These are phyloP conservation scores for Eutolmus rufibarbis DNA, from an alignment of 2,888 invertebrate species.

Conservation along the genomic window DNA sequence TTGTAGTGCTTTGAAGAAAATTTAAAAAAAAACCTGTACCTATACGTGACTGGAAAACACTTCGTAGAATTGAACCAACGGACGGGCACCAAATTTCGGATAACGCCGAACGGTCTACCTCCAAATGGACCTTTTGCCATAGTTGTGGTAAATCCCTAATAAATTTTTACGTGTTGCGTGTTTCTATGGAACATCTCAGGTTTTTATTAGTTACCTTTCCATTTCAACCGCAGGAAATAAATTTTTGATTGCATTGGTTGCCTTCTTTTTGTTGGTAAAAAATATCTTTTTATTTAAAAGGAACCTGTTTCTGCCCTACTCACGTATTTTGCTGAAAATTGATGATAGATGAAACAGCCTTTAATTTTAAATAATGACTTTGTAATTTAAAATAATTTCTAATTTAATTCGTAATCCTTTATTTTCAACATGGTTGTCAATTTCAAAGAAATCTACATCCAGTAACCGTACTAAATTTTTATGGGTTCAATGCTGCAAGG, in stretches of 20 bases:
- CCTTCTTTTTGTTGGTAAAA: background rate
- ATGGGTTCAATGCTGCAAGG: too few species aligned
- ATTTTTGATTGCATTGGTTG: background rate
- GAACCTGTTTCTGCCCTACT: background rate
- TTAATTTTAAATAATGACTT: background rate
- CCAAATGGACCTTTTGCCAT: background rate
- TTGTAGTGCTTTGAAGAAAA: background rate
- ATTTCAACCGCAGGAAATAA: background rate
- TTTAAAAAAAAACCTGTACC: background rate
- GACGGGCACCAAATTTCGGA: background rate
- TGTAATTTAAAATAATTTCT: background rate
- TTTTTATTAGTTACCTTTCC: background rate
- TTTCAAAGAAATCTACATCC: too few species aligned
- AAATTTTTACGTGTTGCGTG: conserved; percentile 39
- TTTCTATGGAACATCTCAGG: conserved; percentile 16
- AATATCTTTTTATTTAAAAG: background rate
- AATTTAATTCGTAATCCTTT: background rate
- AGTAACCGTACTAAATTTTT: too few species aligned
- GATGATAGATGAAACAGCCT: background rate
- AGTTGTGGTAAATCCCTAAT: background rate
- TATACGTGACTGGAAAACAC: background rate
- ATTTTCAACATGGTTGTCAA: too few species aligned
- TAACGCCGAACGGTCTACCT: background rate
- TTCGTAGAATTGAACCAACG: background rate
- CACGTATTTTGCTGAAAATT: background rate